Conservation (phyloP, 2,113 vertebrate species). For the Pelmatolapia mariae region DNA sequence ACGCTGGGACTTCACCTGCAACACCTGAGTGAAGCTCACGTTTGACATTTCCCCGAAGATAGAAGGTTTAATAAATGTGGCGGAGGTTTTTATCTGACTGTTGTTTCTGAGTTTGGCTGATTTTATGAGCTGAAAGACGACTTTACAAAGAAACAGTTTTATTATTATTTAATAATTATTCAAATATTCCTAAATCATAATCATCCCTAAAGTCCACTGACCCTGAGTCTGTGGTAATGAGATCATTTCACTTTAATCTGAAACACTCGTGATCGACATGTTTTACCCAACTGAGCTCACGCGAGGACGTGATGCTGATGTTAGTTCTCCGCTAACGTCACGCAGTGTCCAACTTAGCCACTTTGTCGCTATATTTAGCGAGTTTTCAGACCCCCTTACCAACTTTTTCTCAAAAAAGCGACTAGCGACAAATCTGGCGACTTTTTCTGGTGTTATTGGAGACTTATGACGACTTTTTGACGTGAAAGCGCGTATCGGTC, state of each 20-base stretch:
- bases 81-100: not conserved
- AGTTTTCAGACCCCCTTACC: not conserved
- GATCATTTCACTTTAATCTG: not conserved
- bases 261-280: not conserved
- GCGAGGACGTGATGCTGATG: not conserved
- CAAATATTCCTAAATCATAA: not conserved
- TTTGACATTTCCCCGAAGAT: not conserved
- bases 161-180: not conserved
- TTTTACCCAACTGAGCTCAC: not conserved
- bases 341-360: not conserved
- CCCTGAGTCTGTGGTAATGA: not conserved
- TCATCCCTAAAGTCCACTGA: not conserved
- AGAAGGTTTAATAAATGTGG: not conserved
- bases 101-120: not conserved
- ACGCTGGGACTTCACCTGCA: accelerated
- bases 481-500: not conserved
- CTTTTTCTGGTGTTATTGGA: not conserved
- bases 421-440: not conserved
- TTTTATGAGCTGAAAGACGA: not conserved
- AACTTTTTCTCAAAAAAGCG: not conserved
- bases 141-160: not conserved
- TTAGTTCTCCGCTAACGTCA: not conserved
- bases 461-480: not conserved
- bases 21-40: not conserved
- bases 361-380: not conserved